These are phyloP conservation scores for Cryptoblepharus egeriae DNA, from an alignment of 2,797 vertebrate species.

Conservation along the genomic window DNA sequence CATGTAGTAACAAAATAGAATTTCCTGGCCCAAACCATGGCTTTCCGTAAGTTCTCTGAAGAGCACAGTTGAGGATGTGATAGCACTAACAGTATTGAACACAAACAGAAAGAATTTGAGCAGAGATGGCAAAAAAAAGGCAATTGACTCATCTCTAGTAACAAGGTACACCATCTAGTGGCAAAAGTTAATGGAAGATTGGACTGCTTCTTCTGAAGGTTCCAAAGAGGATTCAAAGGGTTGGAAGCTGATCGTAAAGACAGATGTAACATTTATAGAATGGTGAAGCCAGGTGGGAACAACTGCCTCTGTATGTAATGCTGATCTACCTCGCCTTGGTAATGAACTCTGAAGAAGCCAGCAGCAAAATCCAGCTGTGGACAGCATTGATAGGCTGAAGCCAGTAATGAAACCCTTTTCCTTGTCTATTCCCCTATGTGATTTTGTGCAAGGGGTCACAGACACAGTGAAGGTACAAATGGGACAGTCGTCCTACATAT, in stretches of 20 bases:
- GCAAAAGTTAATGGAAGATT: conserved; percentile 8
- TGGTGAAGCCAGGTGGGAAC: background rate
- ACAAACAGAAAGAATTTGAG: conserved; percentile 41
- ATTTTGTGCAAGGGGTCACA: too few relatives aligned
- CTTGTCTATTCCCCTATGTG: background rate
- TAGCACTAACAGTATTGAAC: conserved; percentile 28
- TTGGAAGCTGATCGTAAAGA: accelerated
- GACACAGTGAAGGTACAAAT: background rate
- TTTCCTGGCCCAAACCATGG: conserved; percentile 42
- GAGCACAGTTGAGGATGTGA: conserved; percentile 18
- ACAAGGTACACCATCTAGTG: conserved; percentile 21
- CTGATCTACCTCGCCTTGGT: background rate
- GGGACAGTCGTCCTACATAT: background rate
- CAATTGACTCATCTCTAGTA: background rate
- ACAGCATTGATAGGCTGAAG: background rate
- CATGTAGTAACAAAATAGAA: conserved; percentile 10
- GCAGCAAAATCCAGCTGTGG: background rate
- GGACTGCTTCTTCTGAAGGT: background rate
- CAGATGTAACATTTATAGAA: background rate
- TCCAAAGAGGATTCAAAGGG: background rate
- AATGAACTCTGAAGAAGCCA: background rate
- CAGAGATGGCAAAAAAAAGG: conserved; percentile 10
- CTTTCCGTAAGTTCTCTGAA: conserved; percentile 45
- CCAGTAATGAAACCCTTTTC: background rate
- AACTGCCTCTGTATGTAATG: background rate